Evolutionary conservation across 2,888 invertebrate genomes (phyloP).

Genomic region (Philonicus albiceps): DNA sequence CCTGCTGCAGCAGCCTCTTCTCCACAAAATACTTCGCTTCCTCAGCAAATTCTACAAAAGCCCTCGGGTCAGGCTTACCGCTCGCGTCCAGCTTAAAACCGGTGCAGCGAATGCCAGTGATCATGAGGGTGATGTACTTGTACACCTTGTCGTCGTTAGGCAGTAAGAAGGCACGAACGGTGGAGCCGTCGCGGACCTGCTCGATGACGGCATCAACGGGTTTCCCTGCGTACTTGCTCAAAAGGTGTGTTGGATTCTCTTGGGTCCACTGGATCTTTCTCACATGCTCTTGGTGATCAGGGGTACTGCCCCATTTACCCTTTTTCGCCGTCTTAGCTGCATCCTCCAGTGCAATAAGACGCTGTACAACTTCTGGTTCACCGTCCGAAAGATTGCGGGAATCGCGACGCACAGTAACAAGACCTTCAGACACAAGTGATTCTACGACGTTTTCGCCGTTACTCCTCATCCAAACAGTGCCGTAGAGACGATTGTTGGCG

Average conservation of each 20-base stretch:
- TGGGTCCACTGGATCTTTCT: slow-evolving; percentile 89
- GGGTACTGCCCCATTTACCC: slow-evolving; percentile 76
- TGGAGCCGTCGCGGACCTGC: slow-evolving; percentile 97
- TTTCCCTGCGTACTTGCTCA: slow-evolving; percentile 85
- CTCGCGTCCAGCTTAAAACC: slow-evolving; percentile 81
- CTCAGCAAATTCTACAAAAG: slow-evolving; percentile 77
- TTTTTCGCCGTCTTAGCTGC: slow-evolving; percentile 86
- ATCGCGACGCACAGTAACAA: slow-evolving; percentile 80
- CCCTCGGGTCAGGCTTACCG: slow-evolving; percentile 73
- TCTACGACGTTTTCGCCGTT: slow-evolving; percentile 90
- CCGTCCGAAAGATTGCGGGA: slow-evolving; percentile 64
- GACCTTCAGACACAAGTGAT: slow-evolving; percentile 85
- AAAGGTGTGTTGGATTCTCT: slow-evolving; percentile 82
- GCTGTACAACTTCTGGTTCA: slow-evolving; percentile 72
- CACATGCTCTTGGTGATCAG: slow-evolving; percentile 68
- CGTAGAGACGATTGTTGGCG: slow-evolving; percentile 87
- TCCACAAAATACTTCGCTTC: slow-evolving; percentile 96
- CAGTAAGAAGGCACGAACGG: slow-evolving; percentile 88
- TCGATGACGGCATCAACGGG: slow-evolving; percentile 94
- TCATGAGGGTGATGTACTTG: slow-evolving; percentile 92
- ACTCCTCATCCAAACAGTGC: slow-evolving; percentile 76
- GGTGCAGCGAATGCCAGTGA: slow-evolving; percentile 91
- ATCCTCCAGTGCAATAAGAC: slow-evolving; percentile 86
- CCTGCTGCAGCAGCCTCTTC: slow-evolving; percentile 86
- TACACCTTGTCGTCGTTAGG: slow-evolving; percentile 71